A percentile compares a stretch with the other conserved stretches of the same genome.
Evolutionary conservation across 2,113 vertebrate genomes (phyloP).

Genomic region (Sardina pilchardus): DNA sequence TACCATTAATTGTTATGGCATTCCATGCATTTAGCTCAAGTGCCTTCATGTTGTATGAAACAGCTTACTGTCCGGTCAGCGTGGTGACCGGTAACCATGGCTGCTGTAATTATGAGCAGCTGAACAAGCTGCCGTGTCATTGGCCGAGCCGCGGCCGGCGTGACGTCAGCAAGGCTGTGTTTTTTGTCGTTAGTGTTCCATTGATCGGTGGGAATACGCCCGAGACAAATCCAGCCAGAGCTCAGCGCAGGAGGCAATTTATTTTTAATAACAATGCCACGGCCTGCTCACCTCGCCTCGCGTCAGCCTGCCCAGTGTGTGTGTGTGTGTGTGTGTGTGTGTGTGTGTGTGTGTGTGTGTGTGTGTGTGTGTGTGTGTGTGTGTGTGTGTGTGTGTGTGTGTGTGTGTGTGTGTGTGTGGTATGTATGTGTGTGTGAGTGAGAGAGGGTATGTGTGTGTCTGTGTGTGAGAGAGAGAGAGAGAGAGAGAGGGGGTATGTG

Average conservation of each 20-base stretch:
- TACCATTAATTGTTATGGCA: too few species aligned
- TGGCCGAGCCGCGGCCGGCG: not conserved
- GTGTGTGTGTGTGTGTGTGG: constrained; percentile 18
- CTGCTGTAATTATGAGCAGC: not conserved
- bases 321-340: constrained; percentile 19
- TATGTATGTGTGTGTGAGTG: not conserved
- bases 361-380: not conserved
- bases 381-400: constrained; percentile 14
- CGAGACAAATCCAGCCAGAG: constrained; percentile 21
- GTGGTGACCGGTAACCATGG: not conserved
- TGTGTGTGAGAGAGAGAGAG: too few species aligned
- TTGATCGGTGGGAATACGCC: constrained; percentile 35
- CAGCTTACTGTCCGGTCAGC: not conserved
- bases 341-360: constrained; percentile 10
- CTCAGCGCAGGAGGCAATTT: constrained; percentile 47
- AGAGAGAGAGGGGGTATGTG: not conserved
- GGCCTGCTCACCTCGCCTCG: constrained; percentile 28
- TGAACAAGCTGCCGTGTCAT: not conserved
- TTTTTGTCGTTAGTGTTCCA: constrained; percentile 37
- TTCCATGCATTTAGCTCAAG: too few species aligned
- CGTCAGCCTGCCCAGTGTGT: not conserved
- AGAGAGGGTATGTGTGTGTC: not conserved
- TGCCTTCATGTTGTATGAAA: not conserved
- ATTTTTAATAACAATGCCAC: constrained; percentile 41
- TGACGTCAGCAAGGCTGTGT: not conserved